Evolutionary conservation across 2,888 invertebrate genomes (phyloP).

Genomic region (Drosophila formosana): DNA sequence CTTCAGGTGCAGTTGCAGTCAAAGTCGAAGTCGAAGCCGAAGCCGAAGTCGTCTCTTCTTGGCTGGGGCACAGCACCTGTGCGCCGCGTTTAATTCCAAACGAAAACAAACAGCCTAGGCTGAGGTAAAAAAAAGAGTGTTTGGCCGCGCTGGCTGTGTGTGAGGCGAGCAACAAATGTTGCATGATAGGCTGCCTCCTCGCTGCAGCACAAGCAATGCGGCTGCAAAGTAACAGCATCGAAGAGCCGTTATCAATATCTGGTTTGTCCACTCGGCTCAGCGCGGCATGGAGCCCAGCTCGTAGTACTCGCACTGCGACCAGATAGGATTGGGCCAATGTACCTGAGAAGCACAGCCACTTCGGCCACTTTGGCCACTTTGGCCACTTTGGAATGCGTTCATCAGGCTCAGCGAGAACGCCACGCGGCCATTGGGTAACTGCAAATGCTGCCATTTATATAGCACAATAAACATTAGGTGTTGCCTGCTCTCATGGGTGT

Average conservation of each 20-base stretch:
- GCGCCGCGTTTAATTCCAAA: constrained; percentile 75
- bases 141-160: constrained; percentile 48
- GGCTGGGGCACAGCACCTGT: constrained; percentile 73
- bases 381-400: constrained; percentile 56
- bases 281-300: constrained; percentile 58
- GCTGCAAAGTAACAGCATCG: constrained; percentile 83
- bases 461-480: constrained; percentile 81
- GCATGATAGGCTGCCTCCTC: constrained; percentile 60
- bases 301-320: constrained; percentile 12
- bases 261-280: constrained; percentile 82
- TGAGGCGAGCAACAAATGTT: constrained; percentile 71
- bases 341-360: constrained; percentile 66
- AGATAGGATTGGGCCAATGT: constrained; percentile 82
- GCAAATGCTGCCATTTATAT: constrained; percentile 81
- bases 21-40: constrained; percentile 44
- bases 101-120: constrained; percentile 73
- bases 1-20: constrained; percentile 48
- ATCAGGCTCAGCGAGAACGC: constrained; percentile 33
- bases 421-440: constrained; percentile 75
- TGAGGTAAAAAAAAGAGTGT: constrained; percentile 45
- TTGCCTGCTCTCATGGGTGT: constrained; percentile 71
- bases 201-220: constrained; percentile 62
- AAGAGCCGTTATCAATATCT: constrained; percentile 85
- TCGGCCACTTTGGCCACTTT: constrained; percentile 48
- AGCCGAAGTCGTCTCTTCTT: constrained; percentile 13